A percentile compares a stretch with the other conserved stretches of the same genome.
Conservation (phyloP, 2,113 vertebrate species). For the Connochaetes taurinus region DNA sequence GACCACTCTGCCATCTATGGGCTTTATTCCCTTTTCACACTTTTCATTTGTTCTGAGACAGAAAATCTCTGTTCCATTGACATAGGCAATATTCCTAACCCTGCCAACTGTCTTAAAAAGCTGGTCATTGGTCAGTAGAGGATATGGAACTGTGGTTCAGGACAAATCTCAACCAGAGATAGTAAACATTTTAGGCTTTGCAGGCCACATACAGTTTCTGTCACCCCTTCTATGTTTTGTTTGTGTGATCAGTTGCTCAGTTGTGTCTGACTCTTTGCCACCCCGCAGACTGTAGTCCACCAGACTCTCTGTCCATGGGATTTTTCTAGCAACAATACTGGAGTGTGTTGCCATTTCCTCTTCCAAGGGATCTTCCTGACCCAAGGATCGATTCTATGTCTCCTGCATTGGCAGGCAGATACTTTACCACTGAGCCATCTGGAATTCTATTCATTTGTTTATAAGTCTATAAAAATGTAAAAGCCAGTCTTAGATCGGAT, state of each 20-base stretch:
- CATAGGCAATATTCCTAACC: not conserved
- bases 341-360: not conserved
- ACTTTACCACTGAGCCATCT: not conserved
- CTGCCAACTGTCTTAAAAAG: not conserved
- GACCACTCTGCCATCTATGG: constrained; percentile 56
- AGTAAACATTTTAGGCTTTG: not conserved
- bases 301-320: not conserved
- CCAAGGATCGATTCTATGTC: not conserved
- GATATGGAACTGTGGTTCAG: not conserved
- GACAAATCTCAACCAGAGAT: not conserved
- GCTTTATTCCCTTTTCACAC: constrained; percentile 23
- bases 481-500: not conserved
- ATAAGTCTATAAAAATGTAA: not conserved
- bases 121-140: not conserved
- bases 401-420: not conserved
- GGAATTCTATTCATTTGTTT: not conserved
- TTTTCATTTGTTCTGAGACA: constrained; percentile 4
- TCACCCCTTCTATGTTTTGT: not conserved
- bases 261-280: not conserved
- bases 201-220: not conserved
- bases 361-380: not conserved
- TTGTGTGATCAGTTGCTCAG: not conserved
- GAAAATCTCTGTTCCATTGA: not conserved
- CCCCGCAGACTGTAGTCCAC: not conserved
- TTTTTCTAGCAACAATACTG: not conserved